Conservation (phyloP, 2,113 vertebrate genomes). For the Erinaceus europaeus region DNA sequence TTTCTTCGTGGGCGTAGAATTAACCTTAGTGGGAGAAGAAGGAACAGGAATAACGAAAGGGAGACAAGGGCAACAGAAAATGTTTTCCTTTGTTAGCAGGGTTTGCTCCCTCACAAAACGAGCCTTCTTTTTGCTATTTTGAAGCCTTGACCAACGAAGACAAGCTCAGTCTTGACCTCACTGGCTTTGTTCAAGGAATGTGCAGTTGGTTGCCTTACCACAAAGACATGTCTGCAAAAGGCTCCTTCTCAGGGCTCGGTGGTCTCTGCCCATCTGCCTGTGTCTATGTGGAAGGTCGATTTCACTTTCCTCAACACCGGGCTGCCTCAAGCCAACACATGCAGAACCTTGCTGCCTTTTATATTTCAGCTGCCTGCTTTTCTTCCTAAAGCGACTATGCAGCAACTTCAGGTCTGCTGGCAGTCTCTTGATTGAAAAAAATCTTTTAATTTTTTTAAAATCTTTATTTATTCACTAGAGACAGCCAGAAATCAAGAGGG, state of each 20-base stretch:
- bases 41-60: not conserved
- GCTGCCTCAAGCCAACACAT: not conserved
- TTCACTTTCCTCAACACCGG: no score
- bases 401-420: not conserved
- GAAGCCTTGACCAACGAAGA: not conserved
- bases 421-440: constrained; percentile 7
- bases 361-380: not conserved
- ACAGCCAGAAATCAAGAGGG: no score
- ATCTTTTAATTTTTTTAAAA: no score
- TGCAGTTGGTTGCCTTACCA: rapidly evolving
- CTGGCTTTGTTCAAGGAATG: not conserved
- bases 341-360: not conserved
- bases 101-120: not conserved
- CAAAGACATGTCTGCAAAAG: not conserved
- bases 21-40: not conserved
- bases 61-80: not conserved
- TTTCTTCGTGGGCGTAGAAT: not conserved
- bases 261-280: not conserved
- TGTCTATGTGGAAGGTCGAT: not conserved
- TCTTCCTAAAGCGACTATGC: not conserved
- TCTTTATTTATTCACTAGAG: no score
- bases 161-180: not conserved
- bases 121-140: not conserved
- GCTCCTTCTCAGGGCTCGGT: not conserved
- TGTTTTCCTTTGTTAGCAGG: not conserved